A percentile compares a stretch with the other conserved stretches of the same genome.
These are phyloP conservation scores for Triplophysa bombifrons DNA, from an alignment of 2,797 vertebrate genomes.

Conservation along the genomic window DNA sequence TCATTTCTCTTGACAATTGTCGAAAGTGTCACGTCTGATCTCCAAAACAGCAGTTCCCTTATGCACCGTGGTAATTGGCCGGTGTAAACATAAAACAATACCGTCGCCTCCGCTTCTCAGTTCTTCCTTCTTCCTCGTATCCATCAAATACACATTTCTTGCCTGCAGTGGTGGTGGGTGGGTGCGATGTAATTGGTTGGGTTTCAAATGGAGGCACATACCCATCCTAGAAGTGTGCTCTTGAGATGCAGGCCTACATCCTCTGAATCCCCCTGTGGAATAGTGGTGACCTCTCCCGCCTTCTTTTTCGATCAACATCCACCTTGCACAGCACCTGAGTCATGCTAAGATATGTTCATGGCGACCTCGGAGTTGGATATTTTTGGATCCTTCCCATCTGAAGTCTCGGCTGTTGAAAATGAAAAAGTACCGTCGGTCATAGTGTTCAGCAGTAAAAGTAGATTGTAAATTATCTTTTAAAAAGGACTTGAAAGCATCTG, in stretches of 20 bases:
- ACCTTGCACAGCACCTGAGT: slow-evolving; percentile 16
- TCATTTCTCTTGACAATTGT: slow-evolving; percentile 17
- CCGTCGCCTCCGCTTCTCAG: slow-evolving; percentile 4
- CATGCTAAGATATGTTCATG: slow-evolving; percentile 30
- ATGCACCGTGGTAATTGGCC: slow-evolving; percentile 53
- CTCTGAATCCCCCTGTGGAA: slow-evolving; percentile 26
- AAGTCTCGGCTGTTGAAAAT: slow-evolving; percentile 18
- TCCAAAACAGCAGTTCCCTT: slow-evolving; percentile 38
- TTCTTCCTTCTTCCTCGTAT: not conserved
- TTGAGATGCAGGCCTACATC: not conserved
- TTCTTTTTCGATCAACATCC: slow-evolving; percentile 2
- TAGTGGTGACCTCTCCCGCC: not conserved
- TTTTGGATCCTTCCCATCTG: slow-evolving; percentile 22
- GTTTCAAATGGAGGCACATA: slow-evolving; percentile 45
- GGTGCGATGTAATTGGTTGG: slow-evolving; percentile 54
- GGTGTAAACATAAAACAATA: slow-evolving; percentile 46
- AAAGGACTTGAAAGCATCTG: slow-evolving; percentile 25
- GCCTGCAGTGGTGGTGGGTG: slow-evolving; percentile 38
- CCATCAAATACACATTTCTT: slow-evolving; percentile 32
- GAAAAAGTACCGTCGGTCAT: not conserved
- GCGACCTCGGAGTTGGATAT: slow-evolving; percentile 23
- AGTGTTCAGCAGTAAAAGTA: slow-evolving; percentile 35
- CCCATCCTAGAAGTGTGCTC: slow-evolving; percentile 15
- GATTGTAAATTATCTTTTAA: slow-evolving; percentile 39
- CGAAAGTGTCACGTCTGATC: slow-evolving; percentile 23